phyloP scores from a whole-genome alignment of 35 echinoderm and acorn worm species.

The Heliocidaris tuberculata region DNA sequence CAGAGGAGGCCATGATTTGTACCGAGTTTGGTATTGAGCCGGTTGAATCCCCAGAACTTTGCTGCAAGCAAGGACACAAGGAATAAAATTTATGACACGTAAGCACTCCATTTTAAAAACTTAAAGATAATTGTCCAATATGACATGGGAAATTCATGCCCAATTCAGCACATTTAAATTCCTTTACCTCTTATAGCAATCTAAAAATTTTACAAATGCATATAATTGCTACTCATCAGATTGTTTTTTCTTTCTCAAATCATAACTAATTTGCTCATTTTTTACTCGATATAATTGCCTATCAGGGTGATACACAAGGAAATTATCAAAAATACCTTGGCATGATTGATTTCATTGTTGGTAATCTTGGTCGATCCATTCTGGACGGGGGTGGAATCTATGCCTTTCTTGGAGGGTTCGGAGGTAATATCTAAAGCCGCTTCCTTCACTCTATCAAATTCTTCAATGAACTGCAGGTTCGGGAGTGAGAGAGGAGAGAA shows the following conservation, averaged over 20 bases:
- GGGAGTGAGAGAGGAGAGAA: constrained; percentile 6
- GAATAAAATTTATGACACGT: background rate
- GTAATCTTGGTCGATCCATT: constrained; percentile 63
- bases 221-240: too few relatives aligned
- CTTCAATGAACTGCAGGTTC: constrained; percentile 84
- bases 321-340: constrained; percentile 47
- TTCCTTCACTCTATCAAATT: constrained; percentile 91
- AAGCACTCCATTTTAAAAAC: too few relatives aligned
- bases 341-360: constrained; percentile 71
- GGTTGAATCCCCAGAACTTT: constrained; percentile 71
- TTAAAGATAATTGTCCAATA: too few relatives aligned
- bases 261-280: too few relatives aligned
- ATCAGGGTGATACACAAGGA: too few relatives aligned
- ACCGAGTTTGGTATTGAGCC: constrained; percentile 44
- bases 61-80: constrained; percentile 50
- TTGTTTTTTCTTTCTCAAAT: too few relatives aligned
- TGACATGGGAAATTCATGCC: too few relatives aligned
- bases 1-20: constrained; percentile 69
- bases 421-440: constrained; percentile 31
- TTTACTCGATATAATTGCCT: too few relatives aligned
- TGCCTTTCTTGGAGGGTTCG: constrained; percentile 67
- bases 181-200: too few relatives aligned
- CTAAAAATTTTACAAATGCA: too few relatives aligned
- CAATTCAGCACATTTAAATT: too few relatives aligned
- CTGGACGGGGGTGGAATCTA: constrained; percentile 48